These are phyloP conservation scores for Dasyornis broadbenti DNA, from an alignment of 2,113 vertebrate genomes.

Conservation along the genomic window DNA sequence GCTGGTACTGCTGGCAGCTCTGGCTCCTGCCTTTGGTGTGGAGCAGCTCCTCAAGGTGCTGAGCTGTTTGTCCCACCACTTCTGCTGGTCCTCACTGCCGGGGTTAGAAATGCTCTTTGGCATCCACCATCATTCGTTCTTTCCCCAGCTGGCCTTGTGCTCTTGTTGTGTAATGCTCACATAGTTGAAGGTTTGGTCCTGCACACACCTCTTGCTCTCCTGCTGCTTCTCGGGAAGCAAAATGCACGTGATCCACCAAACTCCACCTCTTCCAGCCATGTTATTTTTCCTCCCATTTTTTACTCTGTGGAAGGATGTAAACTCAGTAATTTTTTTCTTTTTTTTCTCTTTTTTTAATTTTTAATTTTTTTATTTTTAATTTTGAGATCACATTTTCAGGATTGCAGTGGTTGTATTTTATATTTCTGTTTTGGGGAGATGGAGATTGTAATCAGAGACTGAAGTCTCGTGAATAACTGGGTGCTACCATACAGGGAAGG, in stretches of 20 bases:
- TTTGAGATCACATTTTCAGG: not conserved
- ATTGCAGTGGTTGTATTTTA: not conserved
- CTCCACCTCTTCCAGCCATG: not conserved
- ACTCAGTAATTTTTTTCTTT: fast-evolving
- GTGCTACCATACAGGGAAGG: not conserved
- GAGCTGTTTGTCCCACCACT: not conserved
- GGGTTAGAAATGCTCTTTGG: not conserved
- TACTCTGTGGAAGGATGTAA: not conserved
- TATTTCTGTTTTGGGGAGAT: not conserved
- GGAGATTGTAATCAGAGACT: not conserved
- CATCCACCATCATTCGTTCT: not conserved
- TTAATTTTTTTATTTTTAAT: not conserved
- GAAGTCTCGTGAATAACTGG: not conserved
- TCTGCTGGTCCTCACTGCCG: not conserved
- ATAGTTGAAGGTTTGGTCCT: not conserved
- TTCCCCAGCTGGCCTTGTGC: not conserved
- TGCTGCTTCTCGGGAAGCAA: not conserved
- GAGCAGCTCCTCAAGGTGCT: not conserved
- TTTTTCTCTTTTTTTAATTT: not conserved
- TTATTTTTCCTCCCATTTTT: not conserved
- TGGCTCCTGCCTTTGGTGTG: not conserved
- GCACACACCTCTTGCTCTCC: not conserved
- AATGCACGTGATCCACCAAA: not conserved
- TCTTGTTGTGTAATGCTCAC: not conserved
- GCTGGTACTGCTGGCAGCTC: not conserved